Base-by-base conservation (phyloP, 2,888 invertebrate species). In the Tipula confusa region DNA sequence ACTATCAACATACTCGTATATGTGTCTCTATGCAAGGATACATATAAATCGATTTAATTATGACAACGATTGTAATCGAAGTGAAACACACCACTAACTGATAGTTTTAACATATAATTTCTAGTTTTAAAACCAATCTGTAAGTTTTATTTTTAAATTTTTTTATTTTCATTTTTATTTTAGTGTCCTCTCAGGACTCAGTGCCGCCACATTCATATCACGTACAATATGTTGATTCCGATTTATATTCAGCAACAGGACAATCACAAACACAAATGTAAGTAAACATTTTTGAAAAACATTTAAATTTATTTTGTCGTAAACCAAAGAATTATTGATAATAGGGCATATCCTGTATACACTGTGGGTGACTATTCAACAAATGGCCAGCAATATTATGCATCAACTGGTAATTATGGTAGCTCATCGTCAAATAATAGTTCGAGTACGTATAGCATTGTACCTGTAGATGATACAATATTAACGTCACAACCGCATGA, bases 261-360 rank as follows among this genome's bases (percentile, higher is more conserved):
- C 93, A 92, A 88, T 90, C 91, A 86, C 92, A 92, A 86, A 90
- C 89, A 13, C 92, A 92, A 90, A 92, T 92, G 92, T 92, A 90
- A 91, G 89, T 79, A 18, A 83, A 82, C 7, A 6, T 38, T 38
- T 1, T 83, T 6, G n/a, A n/a, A 18, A 29, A 9, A 15, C 1
- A 7, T 13, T 24, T 38, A 15, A 13, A 80, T 64, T 43, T 79
- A 64, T 5, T 82, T 38, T 43, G 1, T 28, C 79, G 7, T 29
- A 15, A 80, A 6, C 36, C 11, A 79, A 43, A 38, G 43, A 13
- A 38, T 43, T 18, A 31, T 36, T 84, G 15, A 83, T 83, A 83
- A 82, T 85, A 94, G 94, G 93, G 92, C 93, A 87, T 94, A 94
- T 91, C 95, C 95, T 84, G 94, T 95, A 83, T 95, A 95, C 87